phyloP scores from a whole-genome alignment of 2,113 vertebrate genomes.

The Ciconia stormi region DNA sequence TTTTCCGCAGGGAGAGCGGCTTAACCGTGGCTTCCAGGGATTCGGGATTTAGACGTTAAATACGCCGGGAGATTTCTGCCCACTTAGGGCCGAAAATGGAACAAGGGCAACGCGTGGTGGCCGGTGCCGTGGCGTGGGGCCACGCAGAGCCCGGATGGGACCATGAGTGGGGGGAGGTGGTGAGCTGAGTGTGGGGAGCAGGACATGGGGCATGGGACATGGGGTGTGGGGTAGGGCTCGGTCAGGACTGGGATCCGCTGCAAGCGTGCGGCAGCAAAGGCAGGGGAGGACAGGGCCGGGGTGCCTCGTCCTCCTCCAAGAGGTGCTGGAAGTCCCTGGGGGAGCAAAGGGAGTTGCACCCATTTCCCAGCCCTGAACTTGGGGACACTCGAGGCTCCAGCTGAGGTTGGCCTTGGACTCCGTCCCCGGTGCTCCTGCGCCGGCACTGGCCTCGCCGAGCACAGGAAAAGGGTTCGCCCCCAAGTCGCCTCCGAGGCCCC shows the following conservation, averaged over 20 bases:
- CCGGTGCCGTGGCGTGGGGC: background rate
- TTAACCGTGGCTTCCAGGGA: slow-evolving; percentile 10
- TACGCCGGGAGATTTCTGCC: background rate
- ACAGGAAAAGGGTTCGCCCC: background rate
- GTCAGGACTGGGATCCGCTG: background rate
- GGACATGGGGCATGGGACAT: background rate
- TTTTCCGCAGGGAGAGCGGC: background rate
- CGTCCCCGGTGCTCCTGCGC: background rate
- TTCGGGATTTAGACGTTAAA: slow-evolving; percentile 34
- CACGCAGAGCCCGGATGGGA: fast-evolving
- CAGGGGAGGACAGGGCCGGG: background rate
- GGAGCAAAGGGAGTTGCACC: no score
- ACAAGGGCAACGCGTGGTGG: background rate
- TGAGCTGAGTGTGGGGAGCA: background rate
- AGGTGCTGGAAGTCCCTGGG: background rate
- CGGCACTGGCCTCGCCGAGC: background rate
- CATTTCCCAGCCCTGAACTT: fast-evolving
- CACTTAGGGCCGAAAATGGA: slow-evolving; percentile 39
- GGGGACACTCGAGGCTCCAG: background rate
- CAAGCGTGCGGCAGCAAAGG: no score
- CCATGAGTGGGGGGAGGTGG: no score
- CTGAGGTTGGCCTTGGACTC: background rate
- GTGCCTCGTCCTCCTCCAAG: background rate
- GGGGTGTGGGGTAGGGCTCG: background rate
- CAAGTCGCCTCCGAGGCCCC: background rate